phyloP scores from a whole-genome alignment of 2,888 invertebrate species.

The Ptychoptera contaminata region DNA sequence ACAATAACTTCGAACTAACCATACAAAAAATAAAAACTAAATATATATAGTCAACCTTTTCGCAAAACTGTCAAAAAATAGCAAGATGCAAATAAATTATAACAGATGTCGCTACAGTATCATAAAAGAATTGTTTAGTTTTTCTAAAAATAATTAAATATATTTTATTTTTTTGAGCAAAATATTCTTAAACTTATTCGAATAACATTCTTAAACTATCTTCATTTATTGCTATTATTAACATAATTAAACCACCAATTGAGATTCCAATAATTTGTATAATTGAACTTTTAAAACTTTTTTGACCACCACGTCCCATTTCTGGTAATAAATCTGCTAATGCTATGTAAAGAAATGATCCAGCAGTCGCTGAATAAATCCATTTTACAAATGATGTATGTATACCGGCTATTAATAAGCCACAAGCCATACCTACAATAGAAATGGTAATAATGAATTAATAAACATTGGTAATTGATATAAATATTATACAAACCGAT shows the following conservation, averaged over 20 bases:
- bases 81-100: no score
- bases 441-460: background rate
- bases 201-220: constrained; percentile 26
- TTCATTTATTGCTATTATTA: constrained; percentile 57
- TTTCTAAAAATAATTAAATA: no score
- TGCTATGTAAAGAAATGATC: constrained; percentile 67
- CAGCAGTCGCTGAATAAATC: constrained; percentile 66
- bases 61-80: no score
- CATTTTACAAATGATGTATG: constrained; percentile 51
- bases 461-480: no score
- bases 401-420: constrained; percentile 52
- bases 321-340: constrained; percentile 61
- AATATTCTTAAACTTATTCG: constrained; percentile 20
- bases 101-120: no score
- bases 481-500: constrained; percentile 32
- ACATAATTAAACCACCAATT: constrained; percentile 54
- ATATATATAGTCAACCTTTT: no score
- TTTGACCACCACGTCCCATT: constrained; percentile 37
- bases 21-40: no score
- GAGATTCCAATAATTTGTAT: constrained; percentile 51
- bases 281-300: constrained; percentile 37
- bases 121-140: no score
- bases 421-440: constrained; percentile 41
- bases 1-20: no score
- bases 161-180: no score